Conservation (phyloP, 2,797 vertebrate genomes). For the Microctenopoma lineatum region DNA sequence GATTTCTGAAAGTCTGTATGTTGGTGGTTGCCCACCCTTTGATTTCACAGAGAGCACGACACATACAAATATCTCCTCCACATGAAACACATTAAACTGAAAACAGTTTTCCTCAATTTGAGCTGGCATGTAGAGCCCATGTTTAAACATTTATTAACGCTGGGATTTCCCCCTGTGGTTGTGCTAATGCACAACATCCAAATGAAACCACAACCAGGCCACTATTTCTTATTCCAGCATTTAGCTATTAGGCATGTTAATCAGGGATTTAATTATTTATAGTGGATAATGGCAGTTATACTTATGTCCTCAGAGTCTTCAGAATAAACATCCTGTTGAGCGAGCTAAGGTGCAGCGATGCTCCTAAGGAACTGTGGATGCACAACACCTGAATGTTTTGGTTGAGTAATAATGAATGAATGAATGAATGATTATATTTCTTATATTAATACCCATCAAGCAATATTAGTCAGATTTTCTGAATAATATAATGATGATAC, state of each 20-base stretch:
- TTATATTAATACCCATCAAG: too few species aligned
- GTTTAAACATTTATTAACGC: conserved; percentile 45
- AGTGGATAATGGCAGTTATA: conserved; percentile 12
- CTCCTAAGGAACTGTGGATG: conserved; percentile 6
- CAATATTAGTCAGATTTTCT: too few species aligned
- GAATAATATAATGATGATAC: too few species aligned
- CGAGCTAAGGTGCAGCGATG: neutral
- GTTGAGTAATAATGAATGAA: neutral
- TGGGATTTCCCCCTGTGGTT: conserved; percentile 43
- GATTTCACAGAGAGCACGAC: conserved; percentile 36
- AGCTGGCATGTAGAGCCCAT: conserved; percentile 19
- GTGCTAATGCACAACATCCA: conserved; percentile 49
- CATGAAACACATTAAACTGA: conserved; percentile 45
- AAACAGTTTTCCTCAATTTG: conserved; percentile 42
- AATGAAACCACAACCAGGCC: conserved; percentile 58
- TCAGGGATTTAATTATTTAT: conserved; percentile 62
- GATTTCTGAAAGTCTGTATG: conserved; percentile 15
- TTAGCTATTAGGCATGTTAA: conserved; percentile 62
- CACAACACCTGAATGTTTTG: neutral
- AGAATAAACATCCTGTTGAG: conserved; percentile 4
- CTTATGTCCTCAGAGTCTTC: conserved; percentile 11
- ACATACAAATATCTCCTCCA: conserved; percentile 21
- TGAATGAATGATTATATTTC: too few species aligned
- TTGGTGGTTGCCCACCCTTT: conserved; percentile 10
- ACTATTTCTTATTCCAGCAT: conserved; percentile 62